Evolutionary conservation across 2,888 invertebrate genomes (phyloP).

Genomic region (Latheticus oryzae): DNA sequence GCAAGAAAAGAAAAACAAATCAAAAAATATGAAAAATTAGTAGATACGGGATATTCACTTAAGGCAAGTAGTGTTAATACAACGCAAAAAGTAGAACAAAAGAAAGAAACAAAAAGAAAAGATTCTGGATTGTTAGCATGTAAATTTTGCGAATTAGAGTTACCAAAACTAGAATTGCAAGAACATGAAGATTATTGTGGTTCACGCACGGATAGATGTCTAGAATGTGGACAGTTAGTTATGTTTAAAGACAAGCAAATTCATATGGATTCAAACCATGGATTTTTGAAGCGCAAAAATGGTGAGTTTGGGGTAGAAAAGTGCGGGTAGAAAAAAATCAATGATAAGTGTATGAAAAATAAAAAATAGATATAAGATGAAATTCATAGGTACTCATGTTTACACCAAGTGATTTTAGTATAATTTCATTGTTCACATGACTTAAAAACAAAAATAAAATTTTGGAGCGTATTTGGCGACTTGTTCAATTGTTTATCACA

Average conservation of each 20-base stretch:
- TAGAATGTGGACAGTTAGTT: constrained; percentile 75
- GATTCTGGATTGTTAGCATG: constrained; percentile 67
- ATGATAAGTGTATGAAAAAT: no score
- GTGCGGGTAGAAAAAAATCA: no score
- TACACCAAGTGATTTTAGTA: no score
- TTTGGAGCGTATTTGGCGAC: no score
- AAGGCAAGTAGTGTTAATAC: constrained; percentile 38
- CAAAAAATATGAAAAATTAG: constrained; percentile 52
- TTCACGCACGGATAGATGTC: constrained; percentile 76
- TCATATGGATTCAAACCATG: constrained; percentile 75
- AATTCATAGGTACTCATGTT: no score
- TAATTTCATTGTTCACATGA: no score
- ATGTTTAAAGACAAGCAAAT: constrained; percentile 76
- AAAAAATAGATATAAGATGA: no score
- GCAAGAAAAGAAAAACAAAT: constrained; percentile 50
- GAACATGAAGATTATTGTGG: constrained; percentile 79
- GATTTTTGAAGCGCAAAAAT: constrained; percentile 72
- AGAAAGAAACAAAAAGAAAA: constrained; percentile 19
- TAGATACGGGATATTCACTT: constrained; percentile 53
- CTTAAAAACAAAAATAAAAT: no score
- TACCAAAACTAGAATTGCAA: constrained; percentile 71
- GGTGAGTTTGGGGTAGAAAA: constrained; percentile 67
- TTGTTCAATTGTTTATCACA: no score
- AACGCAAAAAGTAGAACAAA: neutral
- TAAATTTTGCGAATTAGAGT: constrained; percentile 75